Evolutionary conservation across 2,888 invertebrate species (phyloP).

Genomic region (Laspeyria flexula): DNA sequence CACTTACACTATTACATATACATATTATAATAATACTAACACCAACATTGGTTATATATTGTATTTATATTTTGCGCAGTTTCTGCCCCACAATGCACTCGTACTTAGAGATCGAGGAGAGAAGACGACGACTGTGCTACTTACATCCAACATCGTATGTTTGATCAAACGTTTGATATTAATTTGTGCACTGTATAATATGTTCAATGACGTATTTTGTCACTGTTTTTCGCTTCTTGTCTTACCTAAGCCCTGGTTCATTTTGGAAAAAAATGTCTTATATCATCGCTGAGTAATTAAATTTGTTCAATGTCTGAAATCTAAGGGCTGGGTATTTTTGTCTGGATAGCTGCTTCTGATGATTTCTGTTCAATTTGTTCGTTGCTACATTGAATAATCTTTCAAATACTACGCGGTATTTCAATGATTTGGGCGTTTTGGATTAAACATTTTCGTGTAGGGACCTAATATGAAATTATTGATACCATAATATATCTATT

Average conservation of each 20-base stretch:
- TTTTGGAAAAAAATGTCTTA: too few relatives aligned
- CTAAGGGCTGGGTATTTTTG: too few relatives aligned
- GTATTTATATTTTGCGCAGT: slow-evolving; percentile 76
- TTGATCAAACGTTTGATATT: slow-evolving; percentile 54
- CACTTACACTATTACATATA: slow-evolving; percentile 20
- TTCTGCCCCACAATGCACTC: slow-evolving; percentile 83
- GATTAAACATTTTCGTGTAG: too few relatives aligned
- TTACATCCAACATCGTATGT: slow-evolving; percentile 80
- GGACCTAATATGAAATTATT: too few relatives aligned
- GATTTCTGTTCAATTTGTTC: too few relatives aligned
- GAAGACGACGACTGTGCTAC: slow-evolving; percentile 73
- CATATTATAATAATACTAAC: slow-evolving; percentile 36
- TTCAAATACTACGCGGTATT: too few relatives aligned
- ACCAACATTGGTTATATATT: slow-evolving; percentile 53
- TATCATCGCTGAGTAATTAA: too few relatives aligned
- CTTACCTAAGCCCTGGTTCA: neutral
- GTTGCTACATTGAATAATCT: too few relatives aligned
- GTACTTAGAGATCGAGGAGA: slow-evolving; percentile 81
- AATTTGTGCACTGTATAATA: slow-evolving; percentile 73
- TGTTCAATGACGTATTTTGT: slow-evolving; percentile 50
- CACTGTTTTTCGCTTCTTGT: slow-evolving; percentile 25
- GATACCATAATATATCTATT: too few relatives aligned
- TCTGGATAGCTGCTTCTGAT: too few relatives aligned
- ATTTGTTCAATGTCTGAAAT: too few relatives aligned
- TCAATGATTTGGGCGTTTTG: too few relatives aligned